Evolutionary conservation across 1,140 invertebrate genomes (phyloP).

Genomic region (Meteorus sp.): DNA sequence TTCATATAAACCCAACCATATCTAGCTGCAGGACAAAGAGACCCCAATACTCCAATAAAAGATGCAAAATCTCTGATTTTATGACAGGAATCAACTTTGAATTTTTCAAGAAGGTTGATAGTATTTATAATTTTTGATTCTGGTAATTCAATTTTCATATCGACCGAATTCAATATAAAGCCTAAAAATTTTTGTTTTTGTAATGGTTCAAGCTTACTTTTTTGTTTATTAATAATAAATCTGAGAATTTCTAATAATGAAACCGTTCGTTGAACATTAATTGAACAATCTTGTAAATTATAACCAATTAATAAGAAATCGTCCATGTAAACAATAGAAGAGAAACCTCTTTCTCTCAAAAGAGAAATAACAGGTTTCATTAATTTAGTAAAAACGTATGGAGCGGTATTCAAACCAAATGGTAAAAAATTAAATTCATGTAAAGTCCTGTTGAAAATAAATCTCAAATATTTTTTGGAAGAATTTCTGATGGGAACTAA

Average conservation of each 20-base stretch:
- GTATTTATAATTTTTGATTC: neutral
- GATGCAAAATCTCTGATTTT: constrained; percentile 18
- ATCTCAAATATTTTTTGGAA: constrained; percentile 1
- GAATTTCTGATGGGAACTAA: neutral
- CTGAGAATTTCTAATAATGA: neutral
- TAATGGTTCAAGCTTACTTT: neutral
- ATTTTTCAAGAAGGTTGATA: constrained; percentile 1
- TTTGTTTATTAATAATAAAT: constrained; percentile 15
- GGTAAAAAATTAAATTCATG: constrained; percentile 7
- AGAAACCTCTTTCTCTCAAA: constrained; percentile 1
- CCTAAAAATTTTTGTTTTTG: constrained; percentile 16
- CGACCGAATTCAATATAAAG: neutral
- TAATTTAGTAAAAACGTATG: constrained; percentile 11
- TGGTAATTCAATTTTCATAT: constrained; percentile 14
- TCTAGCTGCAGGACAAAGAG: constrained; percentile 1
- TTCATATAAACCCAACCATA: constrained; percentile 16
- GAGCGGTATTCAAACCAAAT: constrained; percentile 7
- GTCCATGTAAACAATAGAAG: constrained; percentile 4
- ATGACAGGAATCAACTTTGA: neutral
- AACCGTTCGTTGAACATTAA: neutral
- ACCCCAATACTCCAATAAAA: neutral
- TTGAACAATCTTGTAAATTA: neutral
- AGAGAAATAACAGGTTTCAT: constrained; percentile 1
- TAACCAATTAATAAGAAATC: constrained; percentile 7
- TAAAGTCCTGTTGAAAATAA: neutral